phyloP scores from a whole-genome alignment of 1,140 invertebrate genomes.

The Sarcophaga peregrina region DNA sequence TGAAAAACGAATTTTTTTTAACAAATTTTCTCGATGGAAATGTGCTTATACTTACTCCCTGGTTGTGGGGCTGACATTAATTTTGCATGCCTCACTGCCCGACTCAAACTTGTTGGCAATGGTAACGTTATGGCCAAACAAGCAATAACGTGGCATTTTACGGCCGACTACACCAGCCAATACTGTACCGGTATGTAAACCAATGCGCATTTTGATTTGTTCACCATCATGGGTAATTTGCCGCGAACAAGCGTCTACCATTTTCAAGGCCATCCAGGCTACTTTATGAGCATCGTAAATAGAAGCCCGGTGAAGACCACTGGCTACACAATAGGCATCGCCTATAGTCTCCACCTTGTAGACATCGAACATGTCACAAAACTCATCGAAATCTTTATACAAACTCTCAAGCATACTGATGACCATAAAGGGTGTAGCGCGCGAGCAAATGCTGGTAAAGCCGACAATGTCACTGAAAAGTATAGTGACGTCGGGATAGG shows the following conservation, averaged over 20 bases:
- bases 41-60: constrained; percentile 78
- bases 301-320: constrained; percentile 85
- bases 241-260: constrained; percentile 88
- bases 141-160: constrained; percentile 90
- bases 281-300: constrained; percentile 88
- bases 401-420: constrained; percentile 93
- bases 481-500: constrained; percentile 92
- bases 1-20: constrained; percentile 45
- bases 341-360: constrained; percentile 97
- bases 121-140: constrained; percentile 93
- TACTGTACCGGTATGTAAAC: constrained; percentile 89
- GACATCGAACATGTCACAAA: constrained; percentile 89
- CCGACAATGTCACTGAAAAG: constrained; percentile 95
- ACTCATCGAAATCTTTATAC: constrained; percentile 92
- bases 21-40: background rate
- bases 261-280: constrained; percentile 90
- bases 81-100: constrained; percentile 86
- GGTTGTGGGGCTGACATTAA: constrained; percentile 93
- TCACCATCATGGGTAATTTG: constrained; percentile 91
- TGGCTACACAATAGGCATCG: constrained; percentile 95
- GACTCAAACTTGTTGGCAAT: constrained; percentile 96
- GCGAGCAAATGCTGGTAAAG: constrained; percentile 94
- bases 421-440: constrained; percentile 92
- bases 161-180: constrained; percentile 90
- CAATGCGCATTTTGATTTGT: constrained; percentile 95